Evolutionary conservation across 2,888 invertebrate species (phyloP), one percentile per base, ranked within the genome.

Genomic region (Icerya purchasi): DNA sequence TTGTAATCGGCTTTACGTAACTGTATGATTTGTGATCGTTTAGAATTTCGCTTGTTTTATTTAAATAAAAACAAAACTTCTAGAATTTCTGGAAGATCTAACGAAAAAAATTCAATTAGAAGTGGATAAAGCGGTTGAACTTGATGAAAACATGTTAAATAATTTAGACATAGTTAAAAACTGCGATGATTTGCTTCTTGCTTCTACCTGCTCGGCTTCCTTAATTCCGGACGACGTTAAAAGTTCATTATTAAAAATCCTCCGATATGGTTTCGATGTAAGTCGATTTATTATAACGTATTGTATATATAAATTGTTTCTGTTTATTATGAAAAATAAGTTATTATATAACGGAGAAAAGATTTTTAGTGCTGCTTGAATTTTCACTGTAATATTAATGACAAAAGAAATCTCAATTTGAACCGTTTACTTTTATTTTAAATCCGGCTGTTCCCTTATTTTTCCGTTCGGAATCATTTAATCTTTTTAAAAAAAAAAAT

Each of bases 81-180:
- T 25, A 59, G 59, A 51, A 19, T 56, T 55, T 2, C 24, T 59
- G 56, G 22, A 25, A 50, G 22, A 54, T 56, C 23, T 59, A 25
- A 56, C 59, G 23, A 50, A 59, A 50, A 54, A 59, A 25, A 55
- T 59, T 1, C 59, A 59, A 56, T 55, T 55, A 54, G 59, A 59
- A 59, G 59, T 59, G 18, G 59, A 59, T 8, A n/a, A 23, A 50
- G 59, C 59, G 5, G 59, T 50, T n/a, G 25, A 50, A 22, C 20
- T 59, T 50, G 59, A 59, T 49, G 55, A 59, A 59, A 55, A 59
- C 21, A 51, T 59, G 20, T 23, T 55, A 24, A 55, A 55, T 24
- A 59, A 25, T 52, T 36, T 59, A 18, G 55, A 59, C 18, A n/a
- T 54, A 20, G 49, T 20, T 19, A 54, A 25, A n/a, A 51, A 50